Evolutionary conservation across 2,113 vertebrate genomes (phyloP).

Genomic region (Atrichornis clamosus): DNA sequence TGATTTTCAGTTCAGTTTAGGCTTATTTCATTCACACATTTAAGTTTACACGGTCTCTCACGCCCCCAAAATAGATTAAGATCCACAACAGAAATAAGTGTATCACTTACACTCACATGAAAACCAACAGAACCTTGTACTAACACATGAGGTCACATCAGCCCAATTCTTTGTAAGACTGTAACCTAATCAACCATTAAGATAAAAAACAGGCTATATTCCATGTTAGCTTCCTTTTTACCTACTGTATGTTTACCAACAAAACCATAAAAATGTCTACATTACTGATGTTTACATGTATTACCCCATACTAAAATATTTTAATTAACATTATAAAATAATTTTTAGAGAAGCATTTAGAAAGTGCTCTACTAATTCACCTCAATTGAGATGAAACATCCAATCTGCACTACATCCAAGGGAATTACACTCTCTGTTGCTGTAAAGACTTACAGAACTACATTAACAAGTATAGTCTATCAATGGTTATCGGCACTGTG

Average conservation of each 20-base stretch:
- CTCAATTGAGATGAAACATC: slow-evolving; percentile 35
- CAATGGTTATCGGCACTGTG: slow-evolving; percentile 50
- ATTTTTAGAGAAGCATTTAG: slow-evolving; percentile 14
- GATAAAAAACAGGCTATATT: background rate
- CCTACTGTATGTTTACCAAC: background rate
- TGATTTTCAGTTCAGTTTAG: background rate
- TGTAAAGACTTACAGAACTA: slow-evolving; percentile 24
- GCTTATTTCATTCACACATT: background rate
- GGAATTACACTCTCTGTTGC: slow-evolving; percentile 9
- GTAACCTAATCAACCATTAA: background rate
- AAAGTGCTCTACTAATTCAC: slow-evolving; percentile 40
- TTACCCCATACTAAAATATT: slow-evolving; percentile 10
- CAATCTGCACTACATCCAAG: slow-evolving; percentile 31
- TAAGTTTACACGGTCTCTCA: background rate
- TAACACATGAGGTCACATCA: background rate
- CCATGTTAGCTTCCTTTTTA: background rate
- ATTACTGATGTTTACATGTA: slow-evolving; percentile 1
- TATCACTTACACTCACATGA: background rate
- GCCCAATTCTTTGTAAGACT: background rate
- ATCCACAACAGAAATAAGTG: background rate
- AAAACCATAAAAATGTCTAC: background rate
- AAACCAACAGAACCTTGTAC: background rate
- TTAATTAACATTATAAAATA: slow-evolving; percentile 34
- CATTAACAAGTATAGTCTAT: slow-evolving; percentile 50
- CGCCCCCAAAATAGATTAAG: background rate